Conservation (phyloP, 2,888 invertebrate genomes). For the Sceliomorpha sp. region DNA sequence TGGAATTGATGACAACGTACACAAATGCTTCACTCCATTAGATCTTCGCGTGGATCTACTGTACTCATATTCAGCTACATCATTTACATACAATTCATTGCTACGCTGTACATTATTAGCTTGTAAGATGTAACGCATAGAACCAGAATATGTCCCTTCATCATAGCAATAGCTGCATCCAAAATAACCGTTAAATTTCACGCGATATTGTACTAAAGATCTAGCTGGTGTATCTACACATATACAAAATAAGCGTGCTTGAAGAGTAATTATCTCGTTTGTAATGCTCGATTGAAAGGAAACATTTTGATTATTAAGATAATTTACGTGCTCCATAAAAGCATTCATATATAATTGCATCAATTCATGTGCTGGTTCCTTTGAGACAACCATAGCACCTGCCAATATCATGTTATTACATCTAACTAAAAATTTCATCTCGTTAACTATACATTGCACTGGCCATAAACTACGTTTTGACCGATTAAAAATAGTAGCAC, state of each 20-base stretch:
- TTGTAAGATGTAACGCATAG: conserved; percentile 6
- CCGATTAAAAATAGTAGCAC: conserved; percentile 17
- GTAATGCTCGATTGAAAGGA: neutral
- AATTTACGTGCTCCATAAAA: conserved; percentile 12
- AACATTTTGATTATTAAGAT: conserved; percentile 5
- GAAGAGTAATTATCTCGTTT: conserved; percentile 1
- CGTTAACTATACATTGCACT: conserved; percentile 16
- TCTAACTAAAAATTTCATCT: conserved; percentile 10
- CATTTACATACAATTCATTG: conserved; percentile 11
- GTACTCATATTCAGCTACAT: conserved; percentile 5
- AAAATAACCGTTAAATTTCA: conserved; percentile 29
- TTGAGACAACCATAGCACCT: conserved; percentile 30
- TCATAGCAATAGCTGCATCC: conserved; percentile 31
- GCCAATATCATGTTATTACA: conserved; percentile 26
- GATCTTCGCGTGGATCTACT: conserved; percentile 13
- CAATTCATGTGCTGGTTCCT: conserved; percentile 36
- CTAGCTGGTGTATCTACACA: conserved; percentile 20
- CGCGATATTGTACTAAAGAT: conserved; percentile 25
- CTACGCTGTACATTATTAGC: conserved; percentile 5
- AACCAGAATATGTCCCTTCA: conserved; percentile 1
- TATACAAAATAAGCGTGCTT: conserved; percentile 1
- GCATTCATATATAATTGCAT: conserved; percentile 25
- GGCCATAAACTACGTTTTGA: conserved; percentile 21
- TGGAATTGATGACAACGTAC: conserved; percentile 12
- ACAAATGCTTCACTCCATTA: conserved; percentile 33